Conservation (phyloP, 2,113 vertebrate genomes). For the Carassius carassius region DNA sequence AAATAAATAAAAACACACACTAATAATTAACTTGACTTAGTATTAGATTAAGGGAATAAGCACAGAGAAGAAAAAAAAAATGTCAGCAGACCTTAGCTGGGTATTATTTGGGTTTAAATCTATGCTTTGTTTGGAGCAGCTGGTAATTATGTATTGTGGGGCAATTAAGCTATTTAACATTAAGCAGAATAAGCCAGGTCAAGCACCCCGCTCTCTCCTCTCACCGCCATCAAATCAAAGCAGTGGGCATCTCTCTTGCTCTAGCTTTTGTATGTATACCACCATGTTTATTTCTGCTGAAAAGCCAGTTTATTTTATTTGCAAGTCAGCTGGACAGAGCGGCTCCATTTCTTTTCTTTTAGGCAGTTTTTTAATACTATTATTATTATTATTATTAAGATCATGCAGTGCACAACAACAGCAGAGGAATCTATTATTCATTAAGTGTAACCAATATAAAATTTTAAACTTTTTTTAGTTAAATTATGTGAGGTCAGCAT, state of each 20-base stretch:
- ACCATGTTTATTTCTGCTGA: slow-evolving; percentile 79
- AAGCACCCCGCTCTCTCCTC: slow-evolving; percentile 40
- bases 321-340: slow-evolving; percentile 81
- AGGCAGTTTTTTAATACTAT: slow-evolving; percentile 62
- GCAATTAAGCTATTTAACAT: slow-evolving; percentile 62
- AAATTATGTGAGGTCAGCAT: slow-evolving; percentile 99
- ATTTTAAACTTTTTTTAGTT: slow-evolving; percentile 98
- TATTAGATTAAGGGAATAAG: slow-evolving; percentile 9
- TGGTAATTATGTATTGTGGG: slow-evolving; percentile 61
- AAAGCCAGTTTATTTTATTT: slow-evolving; percentile 79
- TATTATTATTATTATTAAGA: slow-evolving; percentile 77
- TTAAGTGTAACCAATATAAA: slow-evolving; percentile 99
- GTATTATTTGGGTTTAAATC: slow-evolving; percentile 55
- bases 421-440: slow-evolving; percentile 99
- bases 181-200: slow-evolving; percentile 55
- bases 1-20: too few species aligned
- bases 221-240: slow-evolving; percentile 50
- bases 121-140: slow-evolving; percentile 60
- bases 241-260: slow-evolving; percentile 30
- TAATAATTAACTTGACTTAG: slow-evolving; percentile 34
- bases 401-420: slow-evolving; percentile 90
- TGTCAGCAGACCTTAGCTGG: slow-evolving; percentile 33
- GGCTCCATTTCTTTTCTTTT: slow-evolving; percentile 71
- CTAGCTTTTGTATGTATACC: slow-evolving; percentile 71
- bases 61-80: slow-evolving; percentile 9